Conservation (phyloP, 2,113 vertebrate genomes). For the Colistium nudipinnis region DNA sequence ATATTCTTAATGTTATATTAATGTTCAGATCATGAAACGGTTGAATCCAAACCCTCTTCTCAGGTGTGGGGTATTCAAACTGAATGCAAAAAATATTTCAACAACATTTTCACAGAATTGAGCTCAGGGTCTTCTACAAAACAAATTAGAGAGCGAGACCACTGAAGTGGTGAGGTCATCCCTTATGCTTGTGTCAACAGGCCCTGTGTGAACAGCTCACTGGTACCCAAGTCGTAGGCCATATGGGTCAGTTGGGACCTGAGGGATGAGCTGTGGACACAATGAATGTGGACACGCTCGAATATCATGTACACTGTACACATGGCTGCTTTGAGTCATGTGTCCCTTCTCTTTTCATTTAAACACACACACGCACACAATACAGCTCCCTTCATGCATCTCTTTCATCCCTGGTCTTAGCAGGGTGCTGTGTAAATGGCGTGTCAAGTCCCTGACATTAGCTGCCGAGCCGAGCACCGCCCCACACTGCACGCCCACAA, state of each 20-base stretch:
- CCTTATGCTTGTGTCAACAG: conserved; percentile 21
- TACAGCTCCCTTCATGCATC: neutral
- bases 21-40: neutral
- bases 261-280: conserved; percentile 29
- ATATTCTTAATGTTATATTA: neutral
- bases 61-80: neutral
- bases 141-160: neutral
- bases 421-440: conserved; percentile 33
- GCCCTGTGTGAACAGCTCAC: neutral
- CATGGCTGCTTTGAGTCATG: conserved; percentile 1
- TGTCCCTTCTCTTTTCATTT: neutral
- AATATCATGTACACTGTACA: conserved; percentile 8
- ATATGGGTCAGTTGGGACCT: conserved; percentile 39
- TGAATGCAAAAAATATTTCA: neutral
- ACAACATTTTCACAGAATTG: neutral
- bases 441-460: conserved; percentile 39
- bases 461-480: conserved; percentile 20
- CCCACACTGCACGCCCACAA: neutral
- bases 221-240: conserved; percentile 5
- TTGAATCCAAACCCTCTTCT: neutral
- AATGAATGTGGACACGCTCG: conserved; percentile 11
- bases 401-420: conserved; percentile 37
- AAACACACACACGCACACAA: neutral
- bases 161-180: conserved; percentile 26
- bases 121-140: neutral